Percentiles rank a stretch among this genome's conserved stretches.
Evolutionary conservation across 2,113 vertebrate genomes (phyloP).

Genomic region (Ifrita kowaldi): DNA sequence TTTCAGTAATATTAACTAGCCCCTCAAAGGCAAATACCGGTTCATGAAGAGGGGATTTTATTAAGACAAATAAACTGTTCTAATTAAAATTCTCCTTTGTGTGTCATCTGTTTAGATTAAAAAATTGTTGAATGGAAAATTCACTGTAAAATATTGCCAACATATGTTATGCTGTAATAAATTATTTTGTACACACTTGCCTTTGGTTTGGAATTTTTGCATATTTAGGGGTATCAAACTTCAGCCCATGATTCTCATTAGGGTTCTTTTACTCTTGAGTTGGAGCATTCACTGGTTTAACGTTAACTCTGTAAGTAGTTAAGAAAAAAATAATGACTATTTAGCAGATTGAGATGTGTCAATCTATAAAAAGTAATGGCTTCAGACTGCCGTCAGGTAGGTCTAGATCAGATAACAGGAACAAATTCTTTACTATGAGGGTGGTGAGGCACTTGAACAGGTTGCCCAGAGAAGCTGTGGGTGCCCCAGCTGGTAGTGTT

Average conservation of each 20-base stretch:
- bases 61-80: slow-evolving; percentile 66
- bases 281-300: neutral
- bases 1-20: slow-evolving; percentile 62
- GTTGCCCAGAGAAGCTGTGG: neutral
- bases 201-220: slow-evolving; percentile 28
- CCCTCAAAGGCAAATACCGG: slow-evolving; percentile 58
- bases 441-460: neutral
- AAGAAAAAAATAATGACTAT: neutral
- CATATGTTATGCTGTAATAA: slow-evolving; percentile 78
- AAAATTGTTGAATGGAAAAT: slow-evolving; percentile 61
- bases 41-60: slow-evolving; percentile 65
- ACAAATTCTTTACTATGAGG: neutral
- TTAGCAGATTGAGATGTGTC: neutral
- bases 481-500: neutral
- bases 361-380: neutral
- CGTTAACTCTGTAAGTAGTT: accelerated
- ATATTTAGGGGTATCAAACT: neutral
- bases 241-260: neutral
- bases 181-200: slow-evolving; percentile 79
- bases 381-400: neutral
- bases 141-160: slow-evolving; percentile 74
- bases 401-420: neutral
- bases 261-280: neutral
- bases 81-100: slow-evolving; percentile 63
- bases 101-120: slow-evolving; percentile 64